phyloP scores from a whole-genome alignment of 2,797 vertebrate species.

The Rhincodon typus region DNA sequence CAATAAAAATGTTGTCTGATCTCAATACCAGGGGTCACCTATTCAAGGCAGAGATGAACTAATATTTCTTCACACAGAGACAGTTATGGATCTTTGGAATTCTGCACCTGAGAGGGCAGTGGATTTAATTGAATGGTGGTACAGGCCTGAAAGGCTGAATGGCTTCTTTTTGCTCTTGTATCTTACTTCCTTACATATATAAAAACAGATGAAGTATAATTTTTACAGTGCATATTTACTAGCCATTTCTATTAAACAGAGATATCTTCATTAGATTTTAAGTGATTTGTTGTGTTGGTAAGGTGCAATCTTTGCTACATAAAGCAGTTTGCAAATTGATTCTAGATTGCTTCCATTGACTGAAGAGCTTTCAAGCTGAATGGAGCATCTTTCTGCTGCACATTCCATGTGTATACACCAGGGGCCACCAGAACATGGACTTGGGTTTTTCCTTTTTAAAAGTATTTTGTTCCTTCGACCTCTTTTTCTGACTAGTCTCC shows the following conservation, averaged over 20 bases:
- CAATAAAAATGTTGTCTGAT: not conserved
- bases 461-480: not conserved
- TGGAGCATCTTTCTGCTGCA: not conserved
- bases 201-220: not conserved
- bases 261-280: not conserved
- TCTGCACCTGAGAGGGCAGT: not conserved
- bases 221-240: not conserved
- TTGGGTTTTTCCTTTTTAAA: not conserved
- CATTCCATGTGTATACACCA: not conserved
- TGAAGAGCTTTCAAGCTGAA: constrained; percentile 1
- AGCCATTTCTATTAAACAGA: not conserved
- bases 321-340: constrained; percentile 15
- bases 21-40: not conserved
- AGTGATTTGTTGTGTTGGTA: not conserved
- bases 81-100: not conserved
- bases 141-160: not conserved
- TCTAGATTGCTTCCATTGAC: not conserved
- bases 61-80: not conserved
- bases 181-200: not conserved
- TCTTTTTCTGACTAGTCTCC: not conserved
- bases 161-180: not conserved
- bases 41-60: not conserved
- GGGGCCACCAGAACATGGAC: constrained; percentile 21
- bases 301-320: not conserved
- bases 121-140: not conserved